Base-by-base conservation (phyloP, 1,140 invertebrate genomes). In the Harlomillsia oculata region DNA sequence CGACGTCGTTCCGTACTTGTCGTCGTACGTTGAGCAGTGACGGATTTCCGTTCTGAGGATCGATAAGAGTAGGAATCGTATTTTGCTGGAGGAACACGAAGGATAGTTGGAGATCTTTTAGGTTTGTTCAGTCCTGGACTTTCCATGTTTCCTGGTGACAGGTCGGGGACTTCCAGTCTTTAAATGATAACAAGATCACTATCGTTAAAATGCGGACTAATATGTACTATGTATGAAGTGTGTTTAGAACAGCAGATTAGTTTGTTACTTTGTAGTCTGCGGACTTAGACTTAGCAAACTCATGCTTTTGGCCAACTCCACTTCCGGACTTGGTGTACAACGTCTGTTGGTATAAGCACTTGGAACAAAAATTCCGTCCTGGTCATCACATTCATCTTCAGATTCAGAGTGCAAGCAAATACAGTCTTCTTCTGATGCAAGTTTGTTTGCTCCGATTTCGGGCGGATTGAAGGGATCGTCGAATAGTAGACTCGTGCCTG, bases 381-480 rank as follows among this genome's bases (percentile, higher is more conserved):
- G 34, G 21, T 55, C 34, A 40, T 64, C 58, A 34, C 58, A 60
- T 23, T 62, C 59, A 36, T 62, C 63, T 44, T 65, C 63, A 25
- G 44, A 53, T 40, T 43, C 25, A 4, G 39, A 56, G 13, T 26
- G n/a, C 6, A 25, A 20, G 16, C 21, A 18, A 0, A 9, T 2
- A 21, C 55, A 34, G 1, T 54, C 53, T 16, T 16, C 28, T 26
- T 20, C 28, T n/a, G 28, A 34, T 9, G 39, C 9, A 11, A 20
- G 20, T 51, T 48, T 29, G 3, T 14, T 6, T 18, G 39, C 20
- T 13, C 26, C 14, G 8, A 41, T 18, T 28, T 55, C 53, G 11
- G 63, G 63, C 5, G 57, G 59, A 4, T 59, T 60, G 28, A 62
- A 65, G 23, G 63, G 63, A 23, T 65, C 63, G 34, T 65, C 59